phyloP scores from a whole-genome alignment of 1,140 invertebrate genomes.

The Drosophila biarmipes region DNA sequence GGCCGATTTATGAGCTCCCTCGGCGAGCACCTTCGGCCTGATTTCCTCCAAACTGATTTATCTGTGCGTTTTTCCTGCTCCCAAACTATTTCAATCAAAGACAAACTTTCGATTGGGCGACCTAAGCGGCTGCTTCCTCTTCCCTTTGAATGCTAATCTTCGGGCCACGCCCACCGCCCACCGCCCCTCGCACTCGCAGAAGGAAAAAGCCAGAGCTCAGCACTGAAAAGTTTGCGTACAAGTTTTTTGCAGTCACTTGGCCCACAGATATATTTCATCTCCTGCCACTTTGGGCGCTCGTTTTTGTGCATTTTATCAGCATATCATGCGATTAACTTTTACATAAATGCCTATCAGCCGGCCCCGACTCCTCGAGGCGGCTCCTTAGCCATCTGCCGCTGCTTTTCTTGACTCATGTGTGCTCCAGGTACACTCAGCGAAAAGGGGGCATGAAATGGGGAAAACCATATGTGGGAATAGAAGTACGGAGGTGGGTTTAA shows the following conservation, averaged over 20 bases:
- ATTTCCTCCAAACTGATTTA: constrained; percentile 7
- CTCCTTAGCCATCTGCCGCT: background rate
- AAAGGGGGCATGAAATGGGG: background rate
- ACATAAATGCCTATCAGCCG: constrained; percentile 58
- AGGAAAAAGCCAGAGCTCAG: constrained; percentile 7
- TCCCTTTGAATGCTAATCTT: constrained; percentile 33
- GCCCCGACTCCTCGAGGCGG: background rate
- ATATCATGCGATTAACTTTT: constrained; percentile 58
- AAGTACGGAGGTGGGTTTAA: too few species aligned
- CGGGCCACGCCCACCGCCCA: background rate
- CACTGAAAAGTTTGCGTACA: constrained; percentile 32
- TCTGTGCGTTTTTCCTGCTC: background rate
- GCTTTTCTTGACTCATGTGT: constrained; percentile 9
- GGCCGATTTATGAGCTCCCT: background rate
- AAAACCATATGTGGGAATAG: background rate
- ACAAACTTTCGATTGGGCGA: constrained; percentile 33
- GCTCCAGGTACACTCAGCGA: constrained; percentile 3
- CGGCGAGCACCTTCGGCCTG: background rate
- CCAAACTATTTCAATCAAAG: constrained; percentile 34
- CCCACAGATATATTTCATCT: constrained; percentile 1
- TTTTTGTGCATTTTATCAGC: constrained; percentile 54
- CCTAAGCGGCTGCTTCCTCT: constrained; percentile 16
- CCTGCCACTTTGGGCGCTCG: background rate
- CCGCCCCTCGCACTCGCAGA: too few species aligned
- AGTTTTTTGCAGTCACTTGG: constrained; percentile 6